phyloP scores from a whole-genome alignment of 2,113 vertebrate species.

The Globicephala melas region DNA sequence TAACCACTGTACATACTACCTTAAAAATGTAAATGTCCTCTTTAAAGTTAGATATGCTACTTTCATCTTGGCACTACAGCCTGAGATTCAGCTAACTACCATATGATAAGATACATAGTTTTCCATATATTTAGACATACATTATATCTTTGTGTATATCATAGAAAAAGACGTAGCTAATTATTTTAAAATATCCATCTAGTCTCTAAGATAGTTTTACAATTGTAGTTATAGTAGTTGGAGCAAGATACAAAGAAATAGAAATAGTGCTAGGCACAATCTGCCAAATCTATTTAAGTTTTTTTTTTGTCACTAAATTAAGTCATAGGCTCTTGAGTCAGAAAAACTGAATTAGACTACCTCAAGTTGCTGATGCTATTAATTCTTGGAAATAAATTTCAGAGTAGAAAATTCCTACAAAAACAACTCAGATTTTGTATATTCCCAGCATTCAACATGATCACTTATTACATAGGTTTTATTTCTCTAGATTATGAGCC shows the following conservation, averaged over 20 bases:
- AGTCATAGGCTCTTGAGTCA: neutral
- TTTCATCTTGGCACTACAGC: neutral
- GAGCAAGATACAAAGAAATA: neutral
- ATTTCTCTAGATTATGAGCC: neutral
- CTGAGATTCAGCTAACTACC: neutral
- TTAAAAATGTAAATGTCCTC: neutral
- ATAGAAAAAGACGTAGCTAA: neutral
- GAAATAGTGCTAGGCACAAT: neutral
- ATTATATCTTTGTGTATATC: neutral
- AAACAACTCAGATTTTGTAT: neutral
- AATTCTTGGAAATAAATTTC: neutral
- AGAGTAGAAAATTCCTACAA: neutral
- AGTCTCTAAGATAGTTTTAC: neutral
- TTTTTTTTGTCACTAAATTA: slow-evolving; percentile 27
- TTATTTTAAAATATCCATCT: neutral
- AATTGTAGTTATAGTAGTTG: neutral
- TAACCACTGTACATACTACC: neutral
- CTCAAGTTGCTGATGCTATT: neutral
- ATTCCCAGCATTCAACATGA: neutral
- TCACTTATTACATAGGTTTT: neutral
- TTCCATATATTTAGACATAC: neutral
- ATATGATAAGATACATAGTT: neutral
- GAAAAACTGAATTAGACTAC: neutral
- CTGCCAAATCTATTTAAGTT: neutral
- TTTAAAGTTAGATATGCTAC: neutral